Base-by-base conservation (phyloP, 2,113 vertebrate genomes). In the Albula goreensis region DNA sequence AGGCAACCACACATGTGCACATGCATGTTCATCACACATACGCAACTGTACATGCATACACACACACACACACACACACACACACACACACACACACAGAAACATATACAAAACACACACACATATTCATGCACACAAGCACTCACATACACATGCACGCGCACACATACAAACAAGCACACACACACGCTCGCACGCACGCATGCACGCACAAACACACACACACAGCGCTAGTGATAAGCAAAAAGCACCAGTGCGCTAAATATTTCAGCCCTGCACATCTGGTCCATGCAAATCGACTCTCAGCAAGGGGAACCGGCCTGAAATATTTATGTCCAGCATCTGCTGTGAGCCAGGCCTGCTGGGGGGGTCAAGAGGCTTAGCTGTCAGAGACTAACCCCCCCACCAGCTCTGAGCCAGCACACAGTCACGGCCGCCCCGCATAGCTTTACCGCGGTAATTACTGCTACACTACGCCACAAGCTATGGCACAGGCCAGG, bases 211-310 rank as follows among this genome's bases (percentile, higher is more conserved):
- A 56, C 60, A 81, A 83, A 70, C 84, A 80, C 87, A 84, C 89
- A 84, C 85, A 85, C 81, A 74, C 56, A 80, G 53, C 53, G 80
- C 50, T 83, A 83, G 77, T 88, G 86, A 82, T 88, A 88, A 90
- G 89, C 90, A 86, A 85, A 89, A 90, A 92, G 91, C 91, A 89
- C 92, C 91, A 88, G 90, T 89, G 88, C 93, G 93, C 93, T 95
- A 94, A 95, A 96, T 96, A 95, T 95, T 96, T 96, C 92, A 96
- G 90, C 91, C 90, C 92, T 90, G 91, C 92, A 95, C 95, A 95
- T 95, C 94, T 95, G 94, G 94, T 92, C 93, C 93, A 95, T 94
- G 94, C 94, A 94, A 95, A 96, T 94, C 90, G 93, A 93, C 93
- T 91, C 90, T 88, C 91, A 92, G 92, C 89, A 91, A 95, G 92